phyloP scores from a whole-genome alignment of 2,888 invertebrate species.

The Chalcosyrphus nemorum region DNA sequence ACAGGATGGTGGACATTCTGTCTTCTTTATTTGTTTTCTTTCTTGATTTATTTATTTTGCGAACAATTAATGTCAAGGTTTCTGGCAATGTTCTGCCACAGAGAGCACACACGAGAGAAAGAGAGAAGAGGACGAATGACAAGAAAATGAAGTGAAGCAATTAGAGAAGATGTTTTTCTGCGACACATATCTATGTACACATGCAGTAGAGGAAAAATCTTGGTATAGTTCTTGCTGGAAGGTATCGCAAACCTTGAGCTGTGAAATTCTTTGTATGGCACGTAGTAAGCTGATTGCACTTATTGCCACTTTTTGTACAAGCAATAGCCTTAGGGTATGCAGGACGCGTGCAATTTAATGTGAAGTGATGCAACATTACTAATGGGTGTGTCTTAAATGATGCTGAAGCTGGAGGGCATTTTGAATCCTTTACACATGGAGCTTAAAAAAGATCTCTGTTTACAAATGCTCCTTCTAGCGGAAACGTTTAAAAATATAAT shows the following conservation, averaged over 20 bases:
- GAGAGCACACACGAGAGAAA: not conserved
- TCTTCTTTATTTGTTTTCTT: no score
- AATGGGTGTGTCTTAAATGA: constrained; percentile 27
- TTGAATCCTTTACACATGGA: no score
- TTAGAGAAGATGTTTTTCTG: constrained; percentile 60
- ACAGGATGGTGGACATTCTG: constrained; percentile 3
- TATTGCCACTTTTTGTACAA: constrained; percentile 47
- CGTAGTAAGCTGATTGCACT: constrained; percentile 49
- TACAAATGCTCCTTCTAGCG: no score
- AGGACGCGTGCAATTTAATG: constrained; percentile 44
- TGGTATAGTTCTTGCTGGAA: not conserved
- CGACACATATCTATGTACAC: constrained; percentile 1
- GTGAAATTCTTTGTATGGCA: constrained; percentile 18
- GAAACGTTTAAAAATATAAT: no score
- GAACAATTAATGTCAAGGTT: constrained; percentile 72
- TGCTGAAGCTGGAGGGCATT: not conserved
- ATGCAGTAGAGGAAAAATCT: not conserved
- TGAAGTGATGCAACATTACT: constrained; percentile 4
- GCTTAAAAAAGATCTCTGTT: no score
- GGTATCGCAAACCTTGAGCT: constrained; percentile 32
- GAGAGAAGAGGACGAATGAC: not conserved
- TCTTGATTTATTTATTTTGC: constrained; percentile 30
- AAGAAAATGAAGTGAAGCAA: constrained; percentile 50
- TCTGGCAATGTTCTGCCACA: constrained; percentile 40
- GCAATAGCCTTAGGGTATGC: constrained; percentile 30